Evolutionary conservation across 2,113 vertebrate genomes (phyloP).

Genomic region (Macrotis lagotis): DNA sequence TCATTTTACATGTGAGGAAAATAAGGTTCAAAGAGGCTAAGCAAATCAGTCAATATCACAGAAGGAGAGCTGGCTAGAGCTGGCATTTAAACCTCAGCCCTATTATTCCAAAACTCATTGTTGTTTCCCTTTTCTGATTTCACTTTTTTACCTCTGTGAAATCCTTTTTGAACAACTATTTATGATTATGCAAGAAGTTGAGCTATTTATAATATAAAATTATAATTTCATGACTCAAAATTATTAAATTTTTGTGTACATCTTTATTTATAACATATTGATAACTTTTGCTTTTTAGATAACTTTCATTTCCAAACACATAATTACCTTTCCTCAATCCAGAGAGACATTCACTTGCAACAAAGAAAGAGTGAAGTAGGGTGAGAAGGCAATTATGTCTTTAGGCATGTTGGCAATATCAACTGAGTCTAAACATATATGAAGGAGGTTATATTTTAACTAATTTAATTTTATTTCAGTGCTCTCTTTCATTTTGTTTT

Average conservation of each 20-base stretch:
- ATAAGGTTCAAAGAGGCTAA: not conserved
- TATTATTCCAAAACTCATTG: not conserved
- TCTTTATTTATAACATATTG: not conserved
- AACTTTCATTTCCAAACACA: not conserved
- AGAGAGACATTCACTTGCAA: not conserved
- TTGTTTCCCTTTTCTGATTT: not conserved
- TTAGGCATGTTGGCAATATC: not conserved
- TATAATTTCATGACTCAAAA: not conserved
- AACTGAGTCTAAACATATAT: not conserved
- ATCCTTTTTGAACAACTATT: not conserved
- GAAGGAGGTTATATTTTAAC: not conserved
- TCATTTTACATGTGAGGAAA: not conserved
- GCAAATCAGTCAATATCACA: not conserved
- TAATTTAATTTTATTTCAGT: not conserved
- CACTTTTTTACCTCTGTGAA: not conserved
- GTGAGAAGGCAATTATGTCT: not conserved
- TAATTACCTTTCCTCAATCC: not conserved
- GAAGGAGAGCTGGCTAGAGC: not conserved
- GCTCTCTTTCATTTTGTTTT: slow-evolving; percentile 21
- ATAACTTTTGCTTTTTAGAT: not conserved
- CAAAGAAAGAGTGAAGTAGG: not conserved
- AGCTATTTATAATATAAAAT: not conserved
- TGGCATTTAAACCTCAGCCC: not conserved
- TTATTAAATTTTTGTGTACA: not conserved
- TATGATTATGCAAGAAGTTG: not conserved